Evolutionary conservation across 2,888 invertebrate genomes (phyloP).

Genomic region (Melanotus villosus): DNA sequence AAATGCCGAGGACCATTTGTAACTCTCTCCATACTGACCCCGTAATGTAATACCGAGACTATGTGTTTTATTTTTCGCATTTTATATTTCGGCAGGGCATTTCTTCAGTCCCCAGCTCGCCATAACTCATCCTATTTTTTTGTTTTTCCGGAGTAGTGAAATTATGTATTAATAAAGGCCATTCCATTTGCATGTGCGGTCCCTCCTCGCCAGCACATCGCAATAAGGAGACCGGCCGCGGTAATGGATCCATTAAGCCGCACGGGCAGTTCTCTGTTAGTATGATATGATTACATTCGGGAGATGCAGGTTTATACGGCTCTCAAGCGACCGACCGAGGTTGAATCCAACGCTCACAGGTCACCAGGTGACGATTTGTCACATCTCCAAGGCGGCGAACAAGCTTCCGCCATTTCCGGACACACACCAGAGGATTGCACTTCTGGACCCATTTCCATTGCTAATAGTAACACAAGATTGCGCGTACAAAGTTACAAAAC

Average conservation of each 20-base stretch:
- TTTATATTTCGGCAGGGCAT: constrained; percentile 27
- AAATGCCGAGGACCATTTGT: constrained; percentile 38
- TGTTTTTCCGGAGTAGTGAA: constrained; percentile 54
- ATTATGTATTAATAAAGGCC: constrained; percentile 63
- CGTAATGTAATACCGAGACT: constrained; percentile 25
- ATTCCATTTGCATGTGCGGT: constrained; percentile 63
- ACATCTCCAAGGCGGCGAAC: constrained; percentile 68
- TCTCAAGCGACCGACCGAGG: constrained; percentile 64
- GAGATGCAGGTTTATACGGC: constrained; percentile 64
- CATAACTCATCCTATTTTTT: constrained; percentile 57
- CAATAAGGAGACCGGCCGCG: constrained; percentile 60
- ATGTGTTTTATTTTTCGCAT: constrained; percentile 32
- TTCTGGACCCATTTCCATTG: constrained; percentile 50
- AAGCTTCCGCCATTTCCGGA: constrained; percentile 68
- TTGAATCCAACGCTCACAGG: constrained; percentile 65
- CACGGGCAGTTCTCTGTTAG: constrained; percentile 58
- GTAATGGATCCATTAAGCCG: constrained; percentile 66
- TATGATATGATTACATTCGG: constrained; percentile 64
- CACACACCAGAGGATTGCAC: constrained; percentile 55
- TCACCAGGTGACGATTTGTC: constrained; percentile 70
- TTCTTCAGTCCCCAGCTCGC: constrained; percentile 51
- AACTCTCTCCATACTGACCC: constrained; percentile 24
- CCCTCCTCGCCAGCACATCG: constrained; percentile 58
- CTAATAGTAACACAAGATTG: constrained; percentile 51
- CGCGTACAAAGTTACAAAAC: constrained; percentile 54